Evolutionary conservation across 2,113 vertebrate species (phyloP).

Genomic region (Mobula birostris): DNA sequence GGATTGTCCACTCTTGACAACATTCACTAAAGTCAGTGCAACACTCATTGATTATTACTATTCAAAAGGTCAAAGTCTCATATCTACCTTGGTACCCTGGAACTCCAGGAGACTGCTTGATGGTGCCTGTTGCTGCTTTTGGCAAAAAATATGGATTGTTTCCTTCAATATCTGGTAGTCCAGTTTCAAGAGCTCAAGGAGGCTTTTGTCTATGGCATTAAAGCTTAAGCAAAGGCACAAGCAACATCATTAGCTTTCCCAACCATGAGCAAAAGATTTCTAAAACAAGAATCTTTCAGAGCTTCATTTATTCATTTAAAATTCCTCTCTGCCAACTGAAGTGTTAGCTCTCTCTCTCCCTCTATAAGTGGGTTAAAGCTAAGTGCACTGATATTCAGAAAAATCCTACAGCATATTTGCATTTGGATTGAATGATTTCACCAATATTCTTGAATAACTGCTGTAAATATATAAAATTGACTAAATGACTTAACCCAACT

Average conservation of each 20-base stretch:
- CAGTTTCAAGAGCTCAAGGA: constrained; percentile 56
- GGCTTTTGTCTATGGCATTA: constrained; percentile 53
- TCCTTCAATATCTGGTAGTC: constrained; percentile 61
- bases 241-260: not conserved
- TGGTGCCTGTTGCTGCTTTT: constrained; percentile 50
- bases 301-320: not conserved
- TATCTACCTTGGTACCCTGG: constrained; percentile 49
- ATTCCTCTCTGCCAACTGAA: not conserved
- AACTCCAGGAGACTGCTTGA: constrained; percentile 50
- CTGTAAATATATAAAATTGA: not conserved
- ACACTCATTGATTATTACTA: too few relatives aligned
- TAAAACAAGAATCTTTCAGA: not conserved
- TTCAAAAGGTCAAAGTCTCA: not conserved
- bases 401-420: not conserved
- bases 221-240: not conserved
- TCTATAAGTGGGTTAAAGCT: not conserved
- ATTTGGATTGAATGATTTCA: not conserved
- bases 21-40: not conserved
- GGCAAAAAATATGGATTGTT: constrained; percentile 55
- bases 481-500: not conserved
- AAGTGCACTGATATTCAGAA: not conserved
- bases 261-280: not conserved
- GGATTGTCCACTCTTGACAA: not conserved
- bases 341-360: not conserved
- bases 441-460: not conserved